These are phyloP conservation scores for Amphibalanus amphitrite DNA, from an alignment of 1,140 invertebrate genomes.

Conservation along the genomic window DNA sequence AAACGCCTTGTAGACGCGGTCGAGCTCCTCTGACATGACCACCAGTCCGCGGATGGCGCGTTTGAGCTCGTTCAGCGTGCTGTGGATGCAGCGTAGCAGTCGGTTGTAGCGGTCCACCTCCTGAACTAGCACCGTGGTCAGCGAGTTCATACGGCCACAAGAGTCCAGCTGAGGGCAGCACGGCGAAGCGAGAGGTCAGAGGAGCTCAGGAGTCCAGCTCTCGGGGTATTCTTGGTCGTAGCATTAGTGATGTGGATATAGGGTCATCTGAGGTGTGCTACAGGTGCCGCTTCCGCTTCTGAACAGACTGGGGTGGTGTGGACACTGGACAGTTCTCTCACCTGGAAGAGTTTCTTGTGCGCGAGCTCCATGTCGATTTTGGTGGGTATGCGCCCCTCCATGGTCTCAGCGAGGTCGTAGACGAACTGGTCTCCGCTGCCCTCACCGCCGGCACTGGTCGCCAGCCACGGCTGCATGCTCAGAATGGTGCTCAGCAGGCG, in stretches of 20 bases:
- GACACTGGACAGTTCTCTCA: no score
- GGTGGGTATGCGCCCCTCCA: neutral
- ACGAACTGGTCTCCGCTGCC: constrained; percentile 16
- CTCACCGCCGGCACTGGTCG: constrained; percentile 35
- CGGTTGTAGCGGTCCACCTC: constrained; percentile 33
- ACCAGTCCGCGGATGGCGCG: constrained; percentile 36
- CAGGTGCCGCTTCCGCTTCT: no score
- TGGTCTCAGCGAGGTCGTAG: neutral
- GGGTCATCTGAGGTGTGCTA: no score
- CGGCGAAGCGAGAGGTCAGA: no score
- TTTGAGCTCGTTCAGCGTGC: constrained; percentile 27
- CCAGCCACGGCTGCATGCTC: constrained; percentile 46
- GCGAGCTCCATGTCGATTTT: neutral
- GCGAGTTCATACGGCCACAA: constrained; percentile 27
- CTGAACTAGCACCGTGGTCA: constrained; percentile 34
- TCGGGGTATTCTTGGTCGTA: no score
- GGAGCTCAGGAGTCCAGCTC: no score
- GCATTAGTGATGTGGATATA: no score
- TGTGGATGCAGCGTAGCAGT: constrained; percentile 25
- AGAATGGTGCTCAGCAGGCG: constrained; percentile 55
- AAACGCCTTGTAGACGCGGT: constrained; percentile 31
- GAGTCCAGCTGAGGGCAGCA: neutral
- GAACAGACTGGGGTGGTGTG: no score
- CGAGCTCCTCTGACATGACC: constrained; percentile 33
- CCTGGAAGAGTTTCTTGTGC: neutral